These are phyloP conservation scores for Laticauda colubrina DNA, from an alignment of 2,113 vertebrate genomes.

Conservation along the genomic window DNA sequence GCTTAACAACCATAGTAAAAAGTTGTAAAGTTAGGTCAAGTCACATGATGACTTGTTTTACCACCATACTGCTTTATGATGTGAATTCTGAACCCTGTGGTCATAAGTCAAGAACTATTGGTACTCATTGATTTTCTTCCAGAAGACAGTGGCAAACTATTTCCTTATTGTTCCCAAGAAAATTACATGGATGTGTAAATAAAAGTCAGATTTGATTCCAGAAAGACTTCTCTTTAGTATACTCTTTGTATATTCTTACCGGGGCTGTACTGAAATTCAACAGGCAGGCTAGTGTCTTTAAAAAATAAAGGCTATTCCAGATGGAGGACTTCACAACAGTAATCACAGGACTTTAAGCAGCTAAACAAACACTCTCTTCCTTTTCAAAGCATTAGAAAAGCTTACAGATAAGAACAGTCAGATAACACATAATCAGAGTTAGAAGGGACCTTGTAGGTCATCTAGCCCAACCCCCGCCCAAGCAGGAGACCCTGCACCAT, in stretches of 20 bases:
- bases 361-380: not conserved
- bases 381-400: not conserved
- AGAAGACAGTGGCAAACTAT: not conserved
- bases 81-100: not conserved
- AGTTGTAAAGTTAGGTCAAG: not conserved
- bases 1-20: not conserved
- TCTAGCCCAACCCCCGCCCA: too few relatives aligned
- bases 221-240: not conserved
- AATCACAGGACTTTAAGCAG: not conserved
- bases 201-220: not conserved
- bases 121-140: not conserved
- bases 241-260: not conserved
- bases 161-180: not conserved
- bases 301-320: not conserved
- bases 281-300: not conserved
- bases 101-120: not conserved
- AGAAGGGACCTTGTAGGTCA: too few relatives aligned
- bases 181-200: not conserved
- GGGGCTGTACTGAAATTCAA: not conserved
- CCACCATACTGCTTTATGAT: not conserved
- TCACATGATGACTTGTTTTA: not conserved
- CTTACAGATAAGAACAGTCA: not conserved
- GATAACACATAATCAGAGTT: too few relatives aligned
- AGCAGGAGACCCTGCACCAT: too few relatives aligned
- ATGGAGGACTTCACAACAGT: not conserved